These are phyloP conservation scores for Enteromius treurensis DNA, from an alignment of 2,797 vertebrate genomes.

Conservation along the genomic window DNA sequence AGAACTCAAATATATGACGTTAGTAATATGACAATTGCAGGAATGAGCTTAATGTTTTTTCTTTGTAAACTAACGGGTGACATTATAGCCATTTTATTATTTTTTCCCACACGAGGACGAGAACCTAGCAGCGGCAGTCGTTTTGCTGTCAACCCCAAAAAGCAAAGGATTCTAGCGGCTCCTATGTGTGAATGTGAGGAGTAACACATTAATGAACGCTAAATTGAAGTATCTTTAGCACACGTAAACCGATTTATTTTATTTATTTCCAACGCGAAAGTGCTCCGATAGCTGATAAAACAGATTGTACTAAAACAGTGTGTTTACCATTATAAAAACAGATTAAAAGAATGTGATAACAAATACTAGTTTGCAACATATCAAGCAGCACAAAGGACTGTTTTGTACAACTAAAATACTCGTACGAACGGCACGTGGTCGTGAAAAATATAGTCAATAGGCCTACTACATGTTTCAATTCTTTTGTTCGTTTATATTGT, in stretches of 20 bases:
- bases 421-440: background rate
- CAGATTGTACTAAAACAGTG: background rate
- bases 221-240: background rate
- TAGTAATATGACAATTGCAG: background rate
- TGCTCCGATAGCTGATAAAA: background rate
- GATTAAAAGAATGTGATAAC: background rate
- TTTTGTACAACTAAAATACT: background rate
- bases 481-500: background rate
- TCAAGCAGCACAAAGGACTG: background rate
- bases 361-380: background rate
- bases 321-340: background rate
- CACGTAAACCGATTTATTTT: background rate
- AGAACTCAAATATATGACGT: background rate
- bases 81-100: slow-evolving; percentile 23
- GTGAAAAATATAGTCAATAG: background rate
- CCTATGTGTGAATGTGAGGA: slow-evolving; percentile 45
- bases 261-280: background rate
- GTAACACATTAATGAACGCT: slow-evolving; percentile 20
- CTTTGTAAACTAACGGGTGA: slow-evolving; percentile 28
- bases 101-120: slow-evolving; percentile 21
- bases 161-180: slow-evolving; percentile 54
- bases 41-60: background rate
- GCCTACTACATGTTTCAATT: background rate
- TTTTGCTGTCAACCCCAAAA: background rate
- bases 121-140: slow-evolving; percentile 4